Conservation (phyloP, 2,888 invertebrate genomes). For the Clostera curtula region DNA sequence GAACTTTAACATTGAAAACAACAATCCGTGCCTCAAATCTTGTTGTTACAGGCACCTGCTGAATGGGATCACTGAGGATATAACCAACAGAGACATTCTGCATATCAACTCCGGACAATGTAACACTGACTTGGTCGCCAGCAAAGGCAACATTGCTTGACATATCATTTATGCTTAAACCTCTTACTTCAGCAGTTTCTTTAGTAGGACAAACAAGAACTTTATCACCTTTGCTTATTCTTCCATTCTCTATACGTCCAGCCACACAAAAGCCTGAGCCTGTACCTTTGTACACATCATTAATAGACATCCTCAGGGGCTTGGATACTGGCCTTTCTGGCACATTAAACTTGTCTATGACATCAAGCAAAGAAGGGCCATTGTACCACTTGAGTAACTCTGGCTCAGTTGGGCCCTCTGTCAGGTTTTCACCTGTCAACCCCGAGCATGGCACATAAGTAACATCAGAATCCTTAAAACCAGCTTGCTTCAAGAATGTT, state of each 20-base stretch:
- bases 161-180: slow-evolving; percentile 82
- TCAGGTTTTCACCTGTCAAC: slow-evolving; percentile 94
- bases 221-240: slow-evolving; percentile 89
- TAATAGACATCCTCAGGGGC: slow-evolving; percentile 93
- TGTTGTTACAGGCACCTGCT: slow-evolving; percentile 86
- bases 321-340: slow-evolving; percentile 91
- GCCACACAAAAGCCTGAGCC: slow-evolving; percentile 93
- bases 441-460: slow-evolving; percentile 97
- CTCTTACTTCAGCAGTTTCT: slow-evolving; percentile 88
- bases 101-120: slow-evolving; percentile 87
- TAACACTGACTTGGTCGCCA: slow-evolving; percentile 92
- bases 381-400: slow-evolving; percentile 84
- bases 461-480: slow-evolving; percentile 90
- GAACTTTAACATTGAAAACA: slow-evolving; percentile 93
- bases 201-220: slow-evolving; percentile 90
- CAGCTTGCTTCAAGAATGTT: slow-evolving; percentile 90
- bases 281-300: slow-evolving; percentile 95
- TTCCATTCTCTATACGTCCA: slow-evolving; percentile 94
- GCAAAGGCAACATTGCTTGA: slow-evolving; percentile 87
- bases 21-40: slow-evolving; percentile 93
- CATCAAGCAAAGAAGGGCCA: slow-evolving; percentile 88
- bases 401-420: slow-evolving; percentile 78
- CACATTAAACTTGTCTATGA: slow-evolving; percentile 90
- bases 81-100: slow-evolving; percentile 90
- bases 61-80: slow-evolving; percentile 87